Evolutionary conservation across 2,888 invertebrate species (phyloP), one percentile per base, ranked within the genome.

Genomic region (Hypena proboscidalis): DNA sequence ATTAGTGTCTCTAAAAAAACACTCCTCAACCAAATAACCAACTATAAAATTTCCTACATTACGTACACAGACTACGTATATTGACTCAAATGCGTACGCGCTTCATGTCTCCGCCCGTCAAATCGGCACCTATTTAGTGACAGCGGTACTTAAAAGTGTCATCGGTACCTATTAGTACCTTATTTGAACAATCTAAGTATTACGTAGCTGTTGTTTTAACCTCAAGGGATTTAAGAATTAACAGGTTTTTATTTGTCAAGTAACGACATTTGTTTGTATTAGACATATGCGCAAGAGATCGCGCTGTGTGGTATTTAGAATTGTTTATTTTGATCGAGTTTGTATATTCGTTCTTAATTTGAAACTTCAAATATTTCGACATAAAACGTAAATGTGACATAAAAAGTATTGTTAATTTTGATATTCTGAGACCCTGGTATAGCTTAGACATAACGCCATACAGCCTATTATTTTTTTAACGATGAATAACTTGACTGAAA

Each of bases 201-300:
- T 85, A 81, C 86, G 85, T 68, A 74, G 74, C 74, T 88, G 80
- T 88, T 88, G 74, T 85, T 74, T 87, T 89, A 88, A 89, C 89
- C 89, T 88, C 85, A 83, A 81, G 82, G 78, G 82, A 86, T 81
- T 81, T 57, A 41, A 65, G 45, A 44, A 61, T 54, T 57, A 62
- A 86, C 86, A 80, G 85, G 87, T 88, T 88, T 68, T 55, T 87
- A 76, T 88, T 87, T 87, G 84, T 76, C 62, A 69, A 85, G 85
- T 80, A 83, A 85, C 87, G 82, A 78, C 81, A 85, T 55, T 70
- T 86, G 84, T 85, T 82, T 80, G 78, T 66, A 71, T 77, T 67
- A 49, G 47, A 21, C 51, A 51, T 58, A 57, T 74, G 72, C 73
- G 77, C 74, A 72, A 72, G 77, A 74, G 58, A 55, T 54, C 49